Base-by-base conservation (phyloP, 1,140 invertebrate species). In the Hestina assimilis region DNA sequence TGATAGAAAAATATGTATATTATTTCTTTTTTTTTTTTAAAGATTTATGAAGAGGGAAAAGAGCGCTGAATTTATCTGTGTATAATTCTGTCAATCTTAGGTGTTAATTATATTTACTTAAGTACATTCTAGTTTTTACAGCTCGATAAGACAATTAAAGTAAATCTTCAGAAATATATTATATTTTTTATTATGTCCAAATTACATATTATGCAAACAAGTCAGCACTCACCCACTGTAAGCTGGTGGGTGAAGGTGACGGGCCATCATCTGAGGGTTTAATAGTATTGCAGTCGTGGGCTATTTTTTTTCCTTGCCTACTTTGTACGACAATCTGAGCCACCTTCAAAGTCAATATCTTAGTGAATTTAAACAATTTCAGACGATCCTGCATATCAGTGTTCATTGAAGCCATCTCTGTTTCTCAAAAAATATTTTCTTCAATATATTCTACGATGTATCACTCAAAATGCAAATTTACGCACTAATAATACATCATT, bases 301-400 rank as follows among this genome's bases (percentile, higher is more conserved):
- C 73, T 14, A 85, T 79, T 66, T 83, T 85, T 55, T 83, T 87
- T 3, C 83, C 83, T 50, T 85, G 75, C 58, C 83, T 73, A 57
- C 83, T 87, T 65, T 87, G 80, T 8, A 87, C 83, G 2, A 87
- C 82, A 38, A 85, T 81, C 57, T 87, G 83, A 19, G 80, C 82
- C 11, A 87, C 73, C 66, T 87, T 85, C 29, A 85, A 63, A 17
- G 82, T 76, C 28, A 87, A 60, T 55, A 83, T 78, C 55, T 83
- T 87, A 7, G 80, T 79, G 53, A 85, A 87, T 45, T 87, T 87
- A 40, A 81, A 83, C 48, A 85, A 56, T 41, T 77, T 80, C 14
- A 72, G 63, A 3, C 69, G 66, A 40, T 87, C 83, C 41, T 78
- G 72, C 47, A 69, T 46, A 20, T 86, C 82, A 9, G 67, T 48